phyloP scores from a whole-genome alignment of 2,113 vertebrate species.

The Lonchura striata region DNA sequence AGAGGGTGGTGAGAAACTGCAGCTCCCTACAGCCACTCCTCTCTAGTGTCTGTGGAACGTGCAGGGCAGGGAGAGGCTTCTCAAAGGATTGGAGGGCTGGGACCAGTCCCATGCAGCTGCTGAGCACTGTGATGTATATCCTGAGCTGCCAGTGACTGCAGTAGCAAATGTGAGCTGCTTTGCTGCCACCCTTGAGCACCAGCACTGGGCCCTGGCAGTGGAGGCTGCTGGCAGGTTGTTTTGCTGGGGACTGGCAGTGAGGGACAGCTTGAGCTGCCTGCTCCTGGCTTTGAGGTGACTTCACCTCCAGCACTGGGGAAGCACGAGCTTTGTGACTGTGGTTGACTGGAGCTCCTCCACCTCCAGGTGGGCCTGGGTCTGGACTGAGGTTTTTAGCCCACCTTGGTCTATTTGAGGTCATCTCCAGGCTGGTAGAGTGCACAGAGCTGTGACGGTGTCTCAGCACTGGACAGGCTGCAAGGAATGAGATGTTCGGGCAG shows the following conservation, averaged over 20 bases:
- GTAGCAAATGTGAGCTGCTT: not conserved
- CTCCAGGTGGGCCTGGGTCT: not conserved
- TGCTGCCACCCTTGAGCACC: not conserved
- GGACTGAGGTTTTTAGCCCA: not conserved
- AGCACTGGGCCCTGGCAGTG: not conserved
- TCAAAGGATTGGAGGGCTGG: no score
- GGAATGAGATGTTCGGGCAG: not conserved
- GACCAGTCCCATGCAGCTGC: not conserved
- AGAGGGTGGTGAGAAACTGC: not conserved
- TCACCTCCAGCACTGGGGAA: not conserved
- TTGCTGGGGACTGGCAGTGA: not conserved
- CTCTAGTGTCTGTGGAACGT: fast-evolving
- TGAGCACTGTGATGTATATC: fast-evolving
- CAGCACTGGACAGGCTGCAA: not conserved
- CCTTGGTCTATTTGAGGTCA: not conserved
- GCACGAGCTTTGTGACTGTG: not conserved
- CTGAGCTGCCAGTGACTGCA: not conserved
- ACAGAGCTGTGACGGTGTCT: not conserved
- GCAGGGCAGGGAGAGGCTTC: not conserved
- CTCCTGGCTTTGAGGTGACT: not conserved
- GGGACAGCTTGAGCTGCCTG: not conserved
- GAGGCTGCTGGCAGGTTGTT: not conserved
- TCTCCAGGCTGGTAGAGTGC: not conserved
- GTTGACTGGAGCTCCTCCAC: not conserved
- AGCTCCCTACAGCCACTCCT: not conserved